Conservation (phyloP, 1,140 invertebrate species). For the Procambarus clarkii region DNA sequence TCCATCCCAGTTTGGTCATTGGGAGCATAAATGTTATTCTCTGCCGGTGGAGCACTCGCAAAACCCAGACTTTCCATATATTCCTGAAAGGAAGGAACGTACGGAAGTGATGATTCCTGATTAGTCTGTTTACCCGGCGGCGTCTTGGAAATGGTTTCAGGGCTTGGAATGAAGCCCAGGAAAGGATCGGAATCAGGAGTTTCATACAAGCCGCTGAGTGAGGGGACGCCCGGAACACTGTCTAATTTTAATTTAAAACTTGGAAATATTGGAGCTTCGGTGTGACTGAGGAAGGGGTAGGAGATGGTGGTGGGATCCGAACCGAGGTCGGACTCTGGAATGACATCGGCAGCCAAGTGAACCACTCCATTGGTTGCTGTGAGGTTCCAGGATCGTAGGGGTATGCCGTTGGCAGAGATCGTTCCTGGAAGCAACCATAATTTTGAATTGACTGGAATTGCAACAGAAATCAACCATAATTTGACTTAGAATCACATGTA, state of each 20-base stretch:
- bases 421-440: conserved; percentile 34
- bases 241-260: neutral
- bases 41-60: neutral
- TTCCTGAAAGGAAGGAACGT: neutral
- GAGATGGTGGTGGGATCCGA: conserved; percentile 50
- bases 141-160: neutral
- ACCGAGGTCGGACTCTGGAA: conserved; percentile 63
- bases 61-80: neutral
- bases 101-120: neutral
- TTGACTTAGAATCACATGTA: no score
- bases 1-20: neutral
- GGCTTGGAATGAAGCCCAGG: neutral
- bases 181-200: conserved; percentile 34
- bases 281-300: conserved; percentile 26
- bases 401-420: conserved; percentile 63
- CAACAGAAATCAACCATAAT: no score
- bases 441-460: no score
- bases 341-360: conserved; percentile 59
- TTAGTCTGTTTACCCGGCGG: neutral
- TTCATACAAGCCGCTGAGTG: conserved; percentile 45
- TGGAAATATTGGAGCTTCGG: conserved; percentile 6
- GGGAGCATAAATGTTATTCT: neutral
- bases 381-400: conserved; percentile 42
- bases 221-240: neutral
- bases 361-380: conserved; percentile 66